These are phyloP conservation scores for Celastrina argiolus DNA, from an alignment of 2,888 invertebrate genomes.

Conservation along the genomic window DNA sequence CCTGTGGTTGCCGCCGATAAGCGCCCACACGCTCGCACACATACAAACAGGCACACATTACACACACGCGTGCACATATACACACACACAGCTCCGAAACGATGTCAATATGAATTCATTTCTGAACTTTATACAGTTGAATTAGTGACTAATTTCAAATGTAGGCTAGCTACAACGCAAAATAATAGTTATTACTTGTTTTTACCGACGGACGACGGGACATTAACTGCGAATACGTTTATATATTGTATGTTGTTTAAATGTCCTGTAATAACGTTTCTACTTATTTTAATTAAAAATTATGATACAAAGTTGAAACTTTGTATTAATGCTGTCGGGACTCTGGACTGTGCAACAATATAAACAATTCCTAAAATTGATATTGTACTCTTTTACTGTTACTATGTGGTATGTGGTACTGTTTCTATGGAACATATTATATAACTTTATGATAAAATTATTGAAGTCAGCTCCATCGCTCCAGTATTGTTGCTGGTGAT, in stretches of 20 bases:
- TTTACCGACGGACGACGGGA: not conserved
- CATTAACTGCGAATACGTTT: conserved; percentile 1
- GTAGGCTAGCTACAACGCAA: not conserved
- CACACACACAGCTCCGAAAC: not conserved
- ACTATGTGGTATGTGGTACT: no score
- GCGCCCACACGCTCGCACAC: conserved; percentile 12
- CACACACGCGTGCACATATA: not conserved
- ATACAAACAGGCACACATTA: not conserved
- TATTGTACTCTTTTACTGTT: no score
- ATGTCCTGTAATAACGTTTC: no score
- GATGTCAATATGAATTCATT: not conserved
- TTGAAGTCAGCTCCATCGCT: no score
- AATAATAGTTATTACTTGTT: conserved; percentile 5
- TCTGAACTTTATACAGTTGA: not conserved
- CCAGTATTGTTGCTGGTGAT: not conserved
- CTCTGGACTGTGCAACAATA: no score
- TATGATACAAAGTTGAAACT: no score
- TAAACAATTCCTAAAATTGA: no score
- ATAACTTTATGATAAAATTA: no score
- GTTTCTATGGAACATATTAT: no score
- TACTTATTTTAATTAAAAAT: no score
- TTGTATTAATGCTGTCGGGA: no score
- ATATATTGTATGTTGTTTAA: no score
- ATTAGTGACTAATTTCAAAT: not conserved
- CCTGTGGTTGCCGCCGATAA: conserved; percentile 10